These are phyloP conservation scores for Eospalax fontanierii DNA, from an alignment of 2,797 vertebrate species.

Conservation along the genomic window DNA sequence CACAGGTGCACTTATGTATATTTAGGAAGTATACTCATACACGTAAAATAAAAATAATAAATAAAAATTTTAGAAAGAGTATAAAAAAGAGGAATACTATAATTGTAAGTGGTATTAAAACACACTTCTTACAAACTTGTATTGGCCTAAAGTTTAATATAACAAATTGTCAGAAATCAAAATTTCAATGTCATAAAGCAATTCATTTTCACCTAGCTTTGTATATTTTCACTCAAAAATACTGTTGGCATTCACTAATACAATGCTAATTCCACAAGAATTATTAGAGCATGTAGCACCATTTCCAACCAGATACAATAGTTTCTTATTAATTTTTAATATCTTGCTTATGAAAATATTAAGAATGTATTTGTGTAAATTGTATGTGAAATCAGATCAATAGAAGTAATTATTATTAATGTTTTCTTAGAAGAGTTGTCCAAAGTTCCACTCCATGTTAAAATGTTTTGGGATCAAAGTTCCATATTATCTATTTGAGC, in stretches of 20 bases:
- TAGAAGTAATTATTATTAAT: slow-evolving; percentile 17
- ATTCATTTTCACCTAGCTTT: background rate
- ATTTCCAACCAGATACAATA: background rate
- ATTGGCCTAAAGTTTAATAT: background rate
- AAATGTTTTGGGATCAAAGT: background rate
- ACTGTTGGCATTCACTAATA: background rate
- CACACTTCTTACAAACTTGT: background rate
- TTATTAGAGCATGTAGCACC: background rate
- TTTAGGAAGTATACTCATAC: no score
- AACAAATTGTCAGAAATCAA: background rate
- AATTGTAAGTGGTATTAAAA: background rate
- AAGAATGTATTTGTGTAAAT: background rate
- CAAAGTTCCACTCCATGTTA: background rate
- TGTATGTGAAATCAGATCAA: slow-evolving; percentile 25
- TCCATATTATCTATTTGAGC: background rate
- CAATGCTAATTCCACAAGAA: background rate
- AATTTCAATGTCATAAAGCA: background rate
- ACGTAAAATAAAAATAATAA: no score
- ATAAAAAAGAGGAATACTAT: slow-evolving; percentile 1
- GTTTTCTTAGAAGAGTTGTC: background rate
- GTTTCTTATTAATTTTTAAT: slow-evolving; percentile 9
- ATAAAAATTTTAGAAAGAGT: no score
- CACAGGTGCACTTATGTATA: no score
- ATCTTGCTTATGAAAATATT: background rate
- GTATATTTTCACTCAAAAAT: background rate